Evolutionary conservation across 2,888 invertebrate species (phyloP).

Genomic region (Lycia hirtaria): DNA sequence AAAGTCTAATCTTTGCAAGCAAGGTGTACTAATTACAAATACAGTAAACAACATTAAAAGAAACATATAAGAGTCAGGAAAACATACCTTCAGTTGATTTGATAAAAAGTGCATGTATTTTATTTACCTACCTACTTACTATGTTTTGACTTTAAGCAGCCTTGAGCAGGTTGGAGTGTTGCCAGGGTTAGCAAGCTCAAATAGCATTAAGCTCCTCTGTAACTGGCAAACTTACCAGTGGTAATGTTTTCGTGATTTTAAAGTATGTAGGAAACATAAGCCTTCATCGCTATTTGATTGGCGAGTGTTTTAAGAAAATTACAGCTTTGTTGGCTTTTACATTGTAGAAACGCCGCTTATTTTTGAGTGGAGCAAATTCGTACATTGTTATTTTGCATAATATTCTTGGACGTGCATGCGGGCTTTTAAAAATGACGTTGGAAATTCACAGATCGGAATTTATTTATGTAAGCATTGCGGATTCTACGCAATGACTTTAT

Average conservation of each 20-base stretch:
- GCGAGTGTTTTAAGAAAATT: slow-evolving; percentile 19
- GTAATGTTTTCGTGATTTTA: slow-evolving; percentile 46
- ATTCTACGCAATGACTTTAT: too few relatives aligned
- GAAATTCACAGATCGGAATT: slow-evolving; percentile 4
- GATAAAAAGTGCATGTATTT: too few relatives aligned
- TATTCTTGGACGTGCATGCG: slow-evolving; percentile 13
- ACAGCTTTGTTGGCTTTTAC: slow-evolving; percentile 11
- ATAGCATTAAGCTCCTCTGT: slow-evolving; percentile 44
- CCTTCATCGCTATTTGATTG: slow-evolving; percentile 23
- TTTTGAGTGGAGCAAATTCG: slow-evolving; percentile 21
- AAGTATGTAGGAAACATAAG: slow-evolving; percentile 17
- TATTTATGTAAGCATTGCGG: background rate
- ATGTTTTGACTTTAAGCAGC: background rate
- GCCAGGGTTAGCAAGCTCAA: slow-evolving; percentile 56
- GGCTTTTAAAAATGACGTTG: slow-evolving; percentile 5
- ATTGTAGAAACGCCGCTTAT: background rate
- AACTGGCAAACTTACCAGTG: slow-evolving; percentile 27
- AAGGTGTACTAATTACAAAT: background rate
- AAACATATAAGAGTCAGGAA: background rate
- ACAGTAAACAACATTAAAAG: background rate
- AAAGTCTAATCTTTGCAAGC: slow-evolving; percentile 28
- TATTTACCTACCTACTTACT: background rate
- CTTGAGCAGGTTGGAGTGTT: slow-evolving; percentile 49
- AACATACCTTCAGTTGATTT: too few relatives aligned
- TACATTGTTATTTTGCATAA: slow-evolving; percentile 30